Evolutionary conservation across 2,888 invertebrate species (phyloP).

Genomic region (Seira musarum): DNA sequence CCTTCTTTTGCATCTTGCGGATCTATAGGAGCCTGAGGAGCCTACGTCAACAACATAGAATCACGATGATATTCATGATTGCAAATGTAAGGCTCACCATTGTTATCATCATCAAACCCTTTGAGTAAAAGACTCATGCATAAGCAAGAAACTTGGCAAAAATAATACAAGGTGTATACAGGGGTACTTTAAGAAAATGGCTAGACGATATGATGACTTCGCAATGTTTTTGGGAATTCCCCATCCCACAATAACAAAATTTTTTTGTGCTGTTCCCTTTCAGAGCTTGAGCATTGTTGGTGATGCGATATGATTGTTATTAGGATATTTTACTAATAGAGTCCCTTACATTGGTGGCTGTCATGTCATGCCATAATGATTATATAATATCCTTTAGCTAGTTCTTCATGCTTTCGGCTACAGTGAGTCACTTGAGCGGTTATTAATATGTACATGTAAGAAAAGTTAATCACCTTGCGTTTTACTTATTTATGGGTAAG

Average conservation of each 20-base stretch:
- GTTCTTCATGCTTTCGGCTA: not conserved
- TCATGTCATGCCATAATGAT: not conserved
- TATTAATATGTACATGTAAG: not conserved
- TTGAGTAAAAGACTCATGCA: not conserved
- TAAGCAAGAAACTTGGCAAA: not conserved
- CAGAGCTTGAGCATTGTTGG: slow-evolving; percentile 22
- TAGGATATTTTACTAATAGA: not conserved
- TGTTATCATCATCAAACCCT: slow-evolving; percentile 20
- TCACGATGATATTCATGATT: not conserved
- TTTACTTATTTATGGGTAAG: slow-evolving; percentile 1
- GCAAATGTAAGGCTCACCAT: not conserved
- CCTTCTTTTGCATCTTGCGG: not conserved
- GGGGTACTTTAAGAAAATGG: not conserved
- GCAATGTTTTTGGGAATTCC: slow-evolving; percentile 35
- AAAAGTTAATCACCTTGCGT: not conserved
- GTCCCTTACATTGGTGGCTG: not conserved
- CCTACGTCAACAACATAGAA: not conserved
- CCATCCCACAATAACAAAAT: slow-evolving; percentile 34
- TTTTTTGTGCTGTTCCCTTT: slow-evolving; percentile 15
- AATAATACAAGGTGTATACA: not conserved
- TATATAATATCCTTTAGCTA: not conserved
- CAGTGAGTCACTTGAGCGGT: not conserved
- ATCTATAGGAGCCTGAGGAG: too few species aligned
- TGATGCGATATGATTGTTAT: too few species aligned
- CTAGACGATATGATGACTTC: not conserved